Conservation (phyloP, 2,888 invertebrate species). For the Muscina levida region DNA sequence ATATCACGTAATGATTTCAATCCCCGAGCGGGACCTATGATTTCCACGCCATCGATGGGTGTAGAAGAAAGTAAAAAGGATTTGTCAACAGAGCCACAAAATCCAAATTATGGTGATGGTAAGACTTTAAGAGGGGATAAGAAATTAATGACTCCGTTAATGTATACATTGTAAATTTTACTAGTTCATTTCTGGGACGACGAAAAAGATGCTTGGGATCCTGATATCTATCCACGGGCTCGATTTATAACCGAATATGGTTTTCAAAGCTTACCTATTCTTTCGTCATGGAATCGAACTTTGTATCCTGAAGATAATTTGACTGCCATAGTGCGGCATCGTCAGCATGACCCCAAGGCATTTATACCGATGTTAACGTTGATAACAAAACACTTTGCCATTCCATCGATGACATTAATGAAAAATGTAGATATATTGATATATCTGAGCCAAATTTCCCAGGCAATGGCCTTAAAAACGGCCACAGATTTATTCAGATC, state of each 20-base stretch:
- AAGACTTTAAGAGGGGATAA: constrained; percentile 61
- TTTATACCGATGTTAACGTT: constrained; percentile 83
- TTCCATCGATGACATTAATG: constrained; percentile 81
- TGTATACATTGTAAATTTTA: constrained; percentile 11
- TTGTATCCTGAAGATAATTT: constrained; percentile 81
- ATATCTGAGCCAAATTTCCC: constrained; percentile 92
- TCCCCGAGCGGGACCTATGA: constrained; percentile 81
- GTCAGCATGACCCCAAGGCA: constrained; percentile 93
- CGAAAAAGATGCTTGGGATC: constrained; percentile 87
- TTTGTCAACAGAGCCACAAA: constrained; percentile 88
- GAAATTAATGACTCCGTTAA: neutral
- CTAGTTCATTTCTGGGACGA: constrained; percentile 94
- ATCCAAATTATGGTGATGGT: constrained; percentile 92
- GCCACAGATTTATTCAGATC: constrained; percentile 91
- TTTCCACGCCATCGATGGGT: constrained; percentile 96
- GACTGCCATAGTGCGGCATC: constrained; percentile 85
- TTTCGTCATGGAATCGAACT: constrained; percentile 85
- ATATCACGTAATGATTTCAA: constrained; percentile 73
- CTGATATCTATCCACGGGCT: constrained; percentile 87
- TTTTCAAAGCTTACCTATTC: constrained; percentile 92
- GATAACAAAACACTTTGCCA: constrained; percentile 84
- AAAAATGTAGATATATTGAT: constrained; percentile 85
- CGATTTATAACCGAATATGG: constrained; percentile 98
- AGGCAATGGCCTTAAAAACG: constrained; percentile 92
- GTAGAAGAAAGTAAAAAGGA: constrained; percentile 86